Conservation (phyloP, 2,797 vertebrate genomes). For the Micropoecilia bifurca region DNA sequence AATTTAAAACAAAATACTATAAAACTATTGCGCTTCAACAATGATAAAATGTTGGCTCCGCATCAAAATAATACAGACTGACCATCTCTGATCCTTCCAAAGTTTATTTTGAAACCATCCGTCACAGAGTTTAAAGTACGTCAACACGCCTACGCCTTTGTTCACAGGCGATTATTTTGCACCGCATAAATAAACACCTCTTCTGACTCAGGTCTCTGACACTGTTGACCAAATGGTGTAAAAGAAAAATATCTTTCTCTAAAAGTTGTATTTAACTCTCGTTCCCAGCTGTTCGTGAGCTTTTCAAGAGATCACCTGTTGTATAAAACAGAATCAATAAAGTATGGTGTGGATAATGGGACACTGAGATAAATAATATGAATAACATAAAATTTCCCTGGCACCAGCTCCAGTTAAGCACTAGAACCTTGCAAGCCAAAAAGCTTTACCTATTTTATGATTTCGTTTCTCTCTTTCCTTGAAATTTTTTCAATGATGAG, state of each 20-base stretch:
- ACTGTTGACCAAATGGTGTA: neutral
- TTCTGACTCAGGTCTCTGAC: neutral
- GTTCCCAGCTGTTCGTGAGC: neutral
- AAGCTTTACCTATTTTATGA: neutral
- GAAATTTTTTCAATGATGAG: neutral
- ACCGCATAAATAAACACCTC: neutral
- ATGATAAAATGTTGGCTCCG: neutral
- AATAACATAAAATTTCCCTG: neutral
- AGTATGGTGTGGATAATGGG: neutral
- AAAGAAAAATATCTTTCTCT: neutral
- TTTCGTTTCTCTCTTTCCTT: neutral
- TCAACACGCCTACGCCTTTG: neutral
- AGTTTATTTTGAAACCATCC: neutral
- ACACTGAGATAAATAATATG: neutral
- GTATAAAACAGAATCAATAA: neutral
- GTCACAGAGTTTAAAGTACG: neutral
- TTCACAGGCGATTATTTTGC: neutral
- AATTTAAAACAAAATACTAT: neutral
- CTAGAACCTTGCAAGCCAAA: neutral
- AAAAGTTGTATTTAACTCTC: neutral
- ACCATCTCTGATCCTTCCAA: neutral
- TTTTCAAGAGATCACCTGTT: neutral
- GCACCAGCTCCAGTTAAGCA: neutral
- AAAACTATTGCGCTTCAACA: neutral
- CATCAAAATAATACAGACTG: neutral